phyloP scores from a whole-genome alignment of 2,888 invertebrate species.

The Oscheius sp. region DNA sequence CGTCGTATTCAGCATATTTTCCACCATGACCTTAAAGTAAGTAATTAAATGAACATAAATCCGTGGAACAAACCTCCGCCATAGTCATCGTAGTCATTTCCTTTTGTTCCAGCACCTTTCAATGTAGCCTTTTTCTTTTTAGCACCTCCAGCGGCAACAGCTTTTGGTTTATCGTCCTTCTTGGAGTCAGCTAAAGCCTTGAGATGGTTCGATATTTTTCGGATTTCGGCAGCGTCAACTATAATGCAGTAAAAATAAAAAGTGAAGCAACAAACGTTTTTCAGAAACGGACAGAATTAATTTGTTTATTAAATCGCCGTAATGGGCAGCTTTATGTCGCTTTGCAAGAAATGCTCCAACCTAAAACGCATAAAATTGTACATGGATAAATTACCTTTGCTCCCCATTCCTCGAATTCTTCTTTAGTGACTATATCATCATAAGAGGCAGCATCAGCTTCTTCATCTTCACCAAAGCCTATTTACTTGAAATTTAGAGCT shows the following conservation, averaged over 20 bases:
- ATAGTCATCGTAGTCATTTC: constrained; percentile 51
- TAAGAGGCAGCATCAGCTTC: constrained; percentile 33
- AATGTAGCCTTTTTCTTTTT: constrained; percentile 49
- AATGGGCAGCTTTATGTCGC: constrained; percentile 55
- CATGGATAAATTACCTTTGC: constrained; percentile 41
- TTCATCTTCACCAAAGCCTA: constrained; percentile 18
- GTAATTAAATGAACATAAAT: too few relatives aligned
- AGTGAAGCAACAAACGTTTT: constrained; percentile 45
- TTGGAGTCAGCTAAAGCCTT: constrained; percentile 57
- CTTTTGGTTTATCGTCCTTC: constrained; percentile 54
- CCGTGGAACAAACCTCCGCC: constrained; percentile 13
- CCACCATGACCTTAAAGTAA: not conserved
- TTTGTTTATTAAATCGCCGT: constrained; percentile 56
- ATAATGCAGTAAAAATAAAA: constrained; percentile 27
- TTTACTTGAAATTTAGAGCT: not conserved
- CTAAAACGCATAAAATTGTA: too few relatives aligned
- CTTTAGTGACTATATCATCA: constrained; percentile 49
- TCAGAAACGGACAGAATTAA: constrained; percentile 49
- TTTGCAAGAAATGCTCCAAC: constrained; percentile 50
- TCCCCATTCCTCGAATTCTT: constrained; percentile 62
- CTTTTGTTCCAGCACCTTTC: constrained; percentile 45
- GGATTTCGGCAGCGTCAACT: constrained; percentile 57
- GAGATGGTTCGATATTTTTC: constrained; percentile 62
- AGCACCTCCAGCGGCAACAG: constrained; percentile 32
- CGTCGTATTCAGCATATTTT: constrained; percentile 44